These are phyloP conservation scores for Eubasilissa splendida DNA, from an alignment of 2,888 invertebrate genomes.

Conservation along the genomic window DNA sequence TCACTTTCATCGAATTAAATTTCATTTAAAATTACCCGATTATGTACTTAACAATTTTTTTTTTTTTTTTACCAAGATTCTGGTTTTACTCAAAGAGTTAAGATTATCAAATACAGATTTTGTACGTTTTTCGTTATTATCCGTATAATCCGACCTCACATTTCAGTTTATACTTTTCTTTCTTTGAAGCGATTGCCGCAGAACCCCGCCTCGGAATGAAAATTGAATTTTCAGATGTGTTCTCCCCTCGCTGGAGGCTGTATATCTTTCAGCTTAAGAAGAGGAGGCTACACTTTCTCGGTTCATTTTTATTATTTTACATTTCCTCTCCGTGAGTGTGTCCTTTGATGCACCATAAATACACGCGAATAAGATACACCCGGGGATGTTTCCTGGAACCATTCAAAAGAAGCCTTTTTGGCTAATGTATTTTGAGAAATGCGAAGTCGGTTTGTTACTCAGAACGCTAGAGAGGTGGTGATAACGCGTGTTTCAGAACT, in stretches of 20 bases:
- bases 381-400: constrained; percentile 8
- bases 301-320: constrained; percentile 31
- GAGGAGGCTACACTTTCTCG: constrained; percentile 3
- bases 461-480: neutral
- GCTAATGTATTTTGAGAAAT: constrained; percentile 26
- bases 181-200: constrained; percentile 22
- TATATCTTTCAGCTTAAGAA: neutral
- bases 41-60: too few species aligned
- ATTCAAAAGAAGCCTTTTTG: constrained; percentile 23
- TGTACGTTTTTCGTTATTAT: neutral
- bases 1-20: too few species aligned
- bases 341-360: constrained; percentile 32
- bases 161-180: constrained; percentile 9
- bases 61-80: too few species aligned
- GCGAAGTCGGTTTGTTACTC: neutral
- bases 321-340: constrained; percentile 26
- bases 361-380: neutral
- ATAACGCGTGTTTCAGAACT: too few species aligned
- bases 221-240: constrained; percentile 40
- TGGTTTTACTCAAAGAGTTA: too few species aligned
- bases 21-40: too few species aligned
- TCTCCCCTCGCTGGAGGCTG: constrained; percentile 15
- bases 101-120: too few species aligned
- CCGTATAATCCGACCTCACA: neutral
- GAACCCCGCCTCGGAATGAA: neutral